Evolutionary conservation across 2,888 invertebrate genomes (phyloP), one percentile per base, ranked within the genome.

Genomic region (Tipula confusa): DNA sequence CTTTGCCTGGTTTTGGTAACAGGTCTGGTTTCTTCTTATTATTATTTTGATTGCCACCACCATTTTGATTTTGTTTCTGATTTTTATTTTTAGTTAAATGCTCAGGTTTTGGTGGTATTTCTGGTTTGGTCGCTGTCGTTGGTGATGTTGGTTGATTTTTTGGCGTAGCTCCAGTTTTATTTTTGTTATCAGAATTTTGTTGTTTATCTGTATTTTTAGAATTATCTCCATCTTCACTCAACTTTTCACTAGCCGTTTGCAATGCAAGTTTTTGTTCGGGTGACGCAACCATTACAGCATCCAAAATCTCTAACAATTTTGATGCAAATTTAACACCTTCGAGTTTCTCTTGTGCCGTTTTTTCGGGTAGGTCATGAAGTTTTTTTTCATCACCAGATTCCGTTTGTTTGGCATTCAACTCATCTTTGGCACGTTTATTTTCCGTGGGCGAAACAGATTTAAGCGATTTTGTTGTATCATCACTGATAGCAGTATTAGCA

Each of bases 281-380:
- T 38, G 43, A 81, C 29, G 81, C 43, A 43, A 43, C 36, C 84
- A 84, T 84, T 33, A 82, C 82, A 36, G 84, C 82, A 24, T 84
- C 84, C 29, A 84, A 83, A 31, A 83, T 83, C 28, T 84, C 81
- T 6, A 84, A 48, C 29, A 84, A 64, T 83, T 84, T 84, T n/a
- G 80, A 38, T 1, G 81, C 24, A 80, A 84, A 84, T 28, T 83
- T 1, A 4, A 83, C 80, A 28, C 48, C 28, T 15, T 84, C 84
- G 9, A 83, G 11, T 84, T 84, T 84, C 36, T 83, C 48, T 81
- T 84, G 83, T n/a, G 82, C n/a, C 24, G 43, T 83, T 43, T 83
- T 82, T 36, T 84, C 84, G 0, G 84, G 83, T n/a, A 83, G 33
- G 13, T 84, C 84, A 13, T 84, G 83, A 9, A 15, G 9, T 43